These are phyloP conservation scores for Phocoena sinus DNA, from an alignment of 2,113 vertebrate species.

Conservation along the genomic window DNA sequence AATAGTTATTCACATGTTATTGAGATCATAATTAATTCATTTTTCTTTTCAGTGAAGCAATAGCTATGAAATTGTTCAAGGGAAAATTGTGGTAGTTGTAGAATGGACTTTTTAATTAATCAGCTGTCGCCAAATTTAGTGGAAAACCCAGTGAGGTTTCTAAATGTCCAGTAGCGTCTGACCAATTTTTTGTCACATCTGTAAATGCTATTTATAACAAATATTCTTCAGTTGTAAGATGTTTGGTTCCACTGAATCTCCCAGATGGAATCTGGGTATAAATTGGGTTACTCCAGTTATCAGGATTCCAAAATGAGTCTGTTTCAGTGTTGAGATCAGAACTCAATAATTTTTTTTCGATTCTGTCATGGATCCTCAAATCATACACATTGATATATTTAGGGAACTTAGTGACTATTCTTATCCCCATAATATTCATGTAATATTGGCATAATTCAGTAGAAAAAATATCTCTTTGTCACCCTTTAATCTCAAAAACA, in stretches of 20 bases:
- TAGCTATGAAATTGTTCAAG: neutral
- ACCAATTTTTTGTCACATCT: neutral
- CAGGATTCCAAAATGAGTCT: neutral
- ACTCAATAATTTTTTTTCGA: neutral
- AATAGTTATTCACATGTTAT: neutral
- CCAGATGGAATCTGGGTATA: neutral
- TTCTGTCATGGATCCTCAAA: neutral
- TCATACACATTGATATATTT: neutral
- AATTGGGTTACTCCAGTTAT: neutral
- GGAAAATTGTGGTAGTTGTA: neutral
- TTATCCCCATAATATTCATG: neutral
- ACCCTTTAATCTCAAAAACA: neutral
- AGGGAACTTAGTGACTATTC: neutral
- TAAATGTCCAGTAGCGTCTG: neutral
- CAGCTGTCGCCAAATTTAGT: neutral
- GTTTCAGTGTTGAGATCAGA: neutral
- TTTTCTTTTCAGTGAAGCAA: neutral
- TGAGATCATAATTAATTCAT: neutral
- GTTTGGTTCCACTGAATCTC: neutral
- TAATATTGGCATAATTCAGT: neutral
- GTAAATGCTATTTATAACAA: neutral
- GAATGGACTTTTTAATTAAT: neutral
- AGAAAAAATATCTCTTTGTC: neutral
- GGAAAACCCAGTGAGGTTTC: neutral
- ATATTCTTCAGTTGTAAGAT: neutral